Base-by-base conservation (phyloP, 2,888 invertebrate genomes). In the Ctena decussata region DNA sequence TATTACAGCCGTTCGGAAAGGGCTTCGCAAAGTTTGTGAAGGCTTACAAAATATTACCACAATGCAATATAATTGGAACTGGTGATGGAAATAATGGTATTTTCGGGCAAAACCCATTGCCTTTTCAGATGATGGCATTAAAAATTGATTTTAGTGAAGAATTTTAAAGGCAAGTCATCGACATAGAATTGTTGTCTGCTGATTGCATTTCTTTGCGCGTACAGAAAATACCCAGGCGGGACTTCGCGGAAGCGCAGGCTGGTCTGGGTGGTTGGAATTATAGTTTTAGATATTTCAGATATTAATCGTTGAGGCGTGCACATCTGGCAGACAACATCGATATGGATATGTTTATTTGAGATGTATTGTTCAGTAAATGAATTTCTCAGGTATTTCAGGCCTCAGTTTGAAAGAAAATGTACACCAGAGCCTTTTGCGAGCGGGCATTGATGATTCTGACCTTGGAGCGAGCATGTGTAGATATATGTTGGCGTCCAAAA, bases 401-500 rank as follows among this genome's bases (percentile, higher is more conserved):
- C 77, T 73, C 44, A 65, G 65, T n/a, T 35, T 77, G 57, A 39
- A 81, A 32, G 24, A 72, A 27, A 3, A 44, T 12, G 69, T 78
- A 24, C 53, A 46, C 15, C 41, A 53, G 15, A 69, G 73, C n/a
- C 15, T 85, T 2, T 27, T 35, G 27, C 57, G 69, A 18, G 41
- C 41, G 1, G 78, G 84, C 1, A 11, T 78, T 6, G 32, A 41
- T 5, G 53, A 6, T 18, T 18, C 18, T 1, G 18, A 27, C 1
- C 74, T 77, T 24, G 60, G 44, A 24, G 70, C 46, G 35, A 27
- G 77, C 39, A 85, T 85, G 82, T 74, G 80, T 1, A 41, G 24
- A 24, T 57, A 44, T n/a, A 32, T 81, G 41, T 32, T 76, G 24
- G 24, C 12, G 6, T 78, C 80, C 3, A 82, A 32, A 60, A 86